phyloP scores from a whole-genome alignment of 2,797 vertebrate genomes.

The Varecia variegata region DNA sequence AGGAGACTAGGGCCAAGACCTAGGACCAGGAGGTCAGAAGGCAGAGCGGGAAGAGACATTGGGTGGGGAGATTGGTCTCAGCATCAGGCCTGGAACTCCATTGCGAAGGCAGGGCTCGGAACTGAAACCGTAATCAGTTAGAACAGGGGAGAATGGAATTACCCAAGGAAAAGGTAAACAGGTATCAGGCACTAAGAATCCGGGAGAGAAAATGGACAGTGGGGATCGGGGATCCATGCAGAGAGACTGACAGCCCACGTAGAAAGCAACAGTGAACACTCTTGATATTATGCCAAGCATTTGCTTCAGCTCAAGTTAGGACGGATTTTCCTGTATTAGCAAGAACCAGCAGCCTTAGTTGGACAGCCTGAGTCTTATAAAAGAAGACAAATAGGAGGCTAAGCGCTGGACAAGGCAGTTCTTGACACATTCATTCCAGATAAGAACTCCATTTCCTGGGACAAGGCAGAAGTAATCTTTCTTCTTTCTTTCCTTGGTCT shows the following conservation, averaged over 20 bases:
- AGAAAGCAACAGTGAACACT: background rate
- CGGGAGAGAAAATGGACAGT: background rate
- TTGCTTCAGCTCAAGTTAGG: background rate
- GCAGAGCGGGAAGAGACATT: background rate
- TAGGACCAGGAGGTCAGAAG: background rate
- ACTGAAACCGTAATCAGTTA: background rate
- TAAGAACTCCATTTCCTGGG: slow-evolving; percentile 39
- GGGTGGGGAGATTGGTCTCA: background rate
- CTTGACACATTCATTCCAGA: slow-evolving; percentile 36
- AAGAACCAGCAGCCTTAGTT: background rate
- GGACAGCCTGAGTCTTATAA: background rate
- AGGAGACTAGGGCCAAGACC: background rate
- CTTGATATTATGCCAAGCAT: background rate
- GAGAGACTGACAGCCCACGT: background rate
- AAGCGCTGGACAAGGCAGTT: background rate
- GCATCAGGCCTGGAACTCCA: background rate
- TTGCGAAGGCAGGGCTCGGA: background rate
- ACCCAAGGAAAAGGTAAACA: background rate
- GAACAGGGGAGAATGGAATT: background rate
- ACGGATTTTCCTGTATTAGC: background rate
- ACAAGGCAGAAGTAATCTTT: background rate
- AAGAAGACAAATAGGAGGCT: background rate
- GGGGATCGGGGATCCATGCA: background rate
- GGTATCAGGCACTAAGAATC: background rate
- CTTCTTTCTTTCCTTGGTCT: background rate